Base-by-base conservation (phyloP, 2,113 vertebrate species). In the Carassius carassius region DNA sequence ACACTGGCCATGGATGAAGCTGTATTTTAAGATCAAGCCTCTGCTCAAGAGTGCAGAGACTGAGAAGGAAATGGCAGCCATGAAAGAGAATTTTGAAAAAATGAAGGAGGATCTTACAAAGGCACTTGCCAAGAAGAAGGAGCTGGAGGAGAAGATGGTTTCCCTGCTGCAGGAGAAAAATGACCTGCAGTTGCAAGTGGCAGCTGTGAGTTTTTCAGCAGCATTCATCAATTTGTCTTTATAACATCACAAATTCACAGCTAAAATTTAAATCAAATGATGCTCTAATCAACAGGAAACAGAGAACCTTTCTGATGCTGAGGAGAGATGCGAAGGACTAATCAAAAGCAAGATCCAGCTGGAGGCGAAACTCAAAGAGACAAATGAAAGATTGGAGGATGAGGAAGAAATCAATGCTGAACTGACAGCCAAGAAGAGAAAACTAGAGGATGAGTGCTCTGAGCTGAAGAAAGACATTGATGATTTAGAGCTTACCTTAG, bases 91-190 rank as follows among this genome's bases (percentile, higher is more conserved):
- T 78, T 97, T 97, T 93, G 92, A 92, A 77, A 99, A 97, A 91
- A 96, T 93, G 13, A 98, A 98, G 70, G 96, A 96, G 0, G 95
- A 96, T 0, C 94, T 98, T 0, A 86, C 93, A 0, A 98, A 98
- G 72, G 92, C 93, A 84, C 84, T 94, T 76, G 84, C 91, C 25
- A 94, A 93, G 88, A 95, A 94, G 92, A 94, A 94, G 69, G 93
- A 94, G 49, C 91, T 95, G 82, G 94, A 95, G 65, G 93, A 94
- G 90, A 95, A 94, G 86, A 95, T 95, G 94, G 94, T 95, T 56
- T 56, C 92, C 25, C 88, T 94, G 4, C 81, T 94, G 32, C 93
- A 94, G 85, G 94, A 94, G 37, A 94, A 94, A 85, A 94, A 95
- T 89, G 93, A 94, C 83, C 60, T 95, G 72, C 73, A 79, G 81